Base-by-base conservation (phyloP, 2,888 invertebrate genomes). In the Gortyna flavago region DNA sequence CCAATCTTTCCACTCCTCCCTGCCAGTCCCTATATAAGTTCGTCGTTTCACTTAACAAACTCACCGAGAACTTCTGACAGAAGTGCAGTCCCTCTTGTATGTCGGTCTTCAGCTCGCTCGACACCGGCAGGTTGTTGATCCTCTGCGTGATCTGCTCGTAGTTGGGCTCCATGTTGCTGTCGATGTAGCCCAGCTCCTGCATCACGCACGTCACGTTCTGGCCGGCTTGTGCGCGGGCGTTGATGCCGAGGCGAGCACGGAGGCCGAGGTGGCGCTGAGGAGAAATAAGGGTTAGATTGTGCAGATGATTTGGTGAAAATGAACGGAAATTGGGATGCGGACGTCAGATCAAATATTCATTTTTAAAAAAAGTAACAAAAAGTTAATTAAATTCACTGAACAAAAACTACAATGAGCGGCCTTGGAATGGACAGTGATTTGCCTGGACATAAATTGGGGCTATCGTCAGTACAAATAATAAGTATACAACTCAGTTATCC, bases 201-300 rank as follows among this genome's bases (percentile, higher is more conserved):
- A 98, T 97, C 59, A 98, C 97, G 91, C 98, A 98, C 0, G 98
- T 98, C 41, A 97, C 97, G 93, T 98, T 98, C 83, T 97, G 97
- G 6, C 96, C 97, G 0, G 89, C 38, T 71, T 86, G 88, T 18
- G 76, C 79, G 21, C 96, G 95, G 0, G 97, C 97, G 87, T 97
- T 93, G 21, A 97, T 92, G 83, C 97, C 97, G 54, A 97, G 91
- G 66, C 97, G 97, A n/a, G 97, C 97, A 84, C 97, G 97, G 13
- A 97, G 93, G 85, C 97, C 97, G 92, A 97, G 94, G 79, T 97
- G 97, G 64, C 97, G 97, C 97, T 97, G 92, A 65, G 21, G 16
- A 54, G 29, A 62, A 32, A 32, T 38, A 16, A 61, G 8, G 61
- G 8, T 75, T 38, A 75, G 1, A 25, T 61, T n/a, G 6, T 29